Percentiles rank a stretch among this genome's conserved stretches.
phyloP scores from a whole-genome alignment of 2,797 vertebrate genomes.

The Coilia nasus region DNA sequence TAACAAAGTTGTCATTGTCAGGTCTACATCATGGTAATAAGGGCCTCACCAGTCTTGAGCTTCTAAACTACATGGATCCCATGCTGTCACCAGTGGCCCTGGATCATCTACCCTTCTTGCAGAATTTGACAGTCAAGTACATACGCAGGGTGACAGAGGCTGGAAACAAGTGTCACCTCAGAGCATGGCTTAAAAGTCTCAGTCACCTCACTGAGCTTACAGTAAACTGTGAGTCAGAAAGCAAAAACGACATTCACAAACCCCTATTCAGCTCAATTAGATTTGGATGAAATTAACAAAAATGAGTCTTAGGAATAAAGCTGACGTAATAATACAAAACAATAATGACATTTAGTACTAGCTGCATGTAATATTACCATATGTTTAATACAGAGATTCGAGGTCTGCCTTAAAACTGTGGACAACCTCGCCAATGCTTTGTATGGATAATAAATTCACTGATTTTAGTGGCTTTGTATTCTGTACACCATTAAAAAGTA shows the following conservation, averaged over 20 bases:
- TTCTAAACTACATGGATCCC: conserved; percentile 58
- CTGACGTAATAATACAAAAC: too few species aligned
- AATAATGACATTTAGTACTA: too few species aligned
- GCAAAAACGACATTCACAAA: background rate
- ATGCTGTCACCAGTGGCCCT: conserved; percentile 56
- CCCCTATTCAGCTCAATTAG: background rate
- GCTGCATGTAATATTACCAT: too few species aligned
- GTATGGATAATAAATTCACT: too few species aligned
- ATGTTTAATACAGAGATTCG: too few species aligned
- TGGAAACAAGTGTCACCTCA: conserved; percentile 30
- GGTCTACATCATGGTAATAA: background rate
- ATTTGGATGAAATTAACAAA: too few species aligned
- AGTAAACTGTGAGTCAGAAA: conserved; percentile 49
- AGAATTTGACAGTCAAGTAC: conserved; percentile 53
- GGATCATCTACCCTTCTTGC: conserved; percentile 46
- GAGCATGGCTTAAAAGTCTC: conserved; percentile 54
- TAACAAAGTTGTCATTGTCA: background rate
- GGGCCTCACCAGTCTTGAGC: conserved; percentile 54
- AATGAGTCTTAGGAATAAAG: too few species aligned
- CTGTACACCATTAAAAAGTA: too few species aligned
- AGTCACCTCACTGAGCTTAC: conserved; percentile 51
- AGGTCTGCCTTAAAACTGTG: too few species aligned
- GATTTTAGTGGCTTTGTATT: too few species aligned
- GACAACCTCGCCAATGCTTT: too few species aligned
- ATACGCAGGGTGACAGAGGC: background rate